Percentiles rank a stretch among this genome's conserved stretches.
phyloP scores from a whole-genome alignment of 2,113 vertebrate genomes.

The Gnathochromis pfefferi region DNA sequence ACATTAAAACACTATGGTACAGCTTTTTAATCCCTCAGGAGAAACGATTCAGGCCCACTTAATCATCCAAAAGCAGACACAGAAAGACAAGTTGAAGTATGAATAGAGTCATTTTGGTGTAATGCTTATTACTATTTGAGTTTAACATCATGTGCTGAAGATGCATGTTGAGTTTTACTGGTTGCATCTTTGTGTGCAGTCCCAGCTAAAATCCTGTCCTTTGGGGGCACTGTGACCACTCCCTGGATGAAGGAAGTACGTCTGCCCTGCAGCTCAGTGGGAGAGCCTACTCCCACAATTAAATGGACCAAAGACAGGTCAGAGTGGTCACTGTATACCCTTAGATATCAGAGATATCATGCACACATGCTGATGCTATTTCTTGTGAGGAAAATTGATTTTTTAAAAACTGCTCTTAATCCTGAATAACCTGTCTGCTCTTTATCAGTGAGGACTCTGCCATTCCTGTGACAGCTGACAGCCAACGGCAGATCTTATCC shows the following conservation, averaged over 20 bases:
- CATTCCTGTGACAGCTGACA: constrained; percentile 83
- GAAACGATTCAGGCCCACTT: constrained; percentile 11
- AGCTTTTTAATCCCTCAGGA: constrained; percentile 8
- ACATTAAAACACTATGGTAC: background rate
- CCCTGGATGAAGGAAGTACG: constrained; percentile 98
- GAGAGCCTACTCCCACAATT: constrained; percentile 86
- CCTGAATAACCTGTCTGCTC: background rate
- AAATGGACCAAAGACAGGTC: constrained; percentile 99
- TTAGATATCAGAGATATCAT: background rate
- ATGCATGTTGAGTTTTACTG: background rate
- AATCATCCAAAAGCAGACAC: background rate
- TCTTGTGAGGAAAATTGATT: background rate
- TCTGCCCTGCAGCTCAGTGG: constrained; percentile 89
- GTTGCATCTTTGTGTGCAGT: constrained; percentile 61
- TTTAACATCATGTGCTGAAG: background rate
- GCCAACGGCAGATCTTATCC: constrained; percentile 84
- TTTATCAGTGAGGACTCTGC: constrained; percentile 85
- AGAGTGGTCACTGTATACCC: background rate
- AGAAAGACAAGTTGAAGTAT: background rate
- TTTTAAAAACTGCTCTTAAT: background rate
- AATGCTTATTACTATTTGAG: background rate
- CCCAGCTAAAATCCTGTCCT: constrained; percentile 95
- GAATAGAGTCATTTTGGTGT: background rate
- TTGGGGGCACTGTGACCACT: constrained; percentile 93
- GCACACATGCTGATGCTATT: background rate